These are phyloP conservation scores for Stenurella melanura DNA, from an alignment of 2,888 invertebrate genomes.

Conservation along the genomic window DNA sequence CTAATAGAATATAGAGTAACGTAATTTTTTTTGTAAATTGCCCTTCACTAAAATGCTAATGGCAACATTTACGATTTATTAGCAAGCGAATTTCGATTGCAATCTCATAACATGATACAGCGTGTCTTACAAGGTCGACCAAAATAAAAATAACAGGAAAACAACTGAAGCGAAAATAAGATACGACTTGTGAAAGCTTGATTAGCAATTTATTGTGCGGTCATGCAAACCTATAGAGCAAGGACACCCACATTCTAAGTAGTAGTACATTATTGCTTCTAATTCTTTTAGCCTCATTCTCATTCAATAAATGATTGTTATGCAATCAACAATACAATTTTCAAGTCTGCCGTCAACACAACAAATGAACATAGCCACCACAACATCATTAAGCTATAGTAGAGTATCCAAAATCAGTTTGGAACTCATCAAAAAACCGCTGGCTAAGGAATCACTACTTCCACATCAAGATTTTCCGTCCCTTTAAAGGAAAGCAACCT, in stretches of 20 bases:
- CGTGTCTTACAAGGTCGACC: slow-evolving; percentile 44
- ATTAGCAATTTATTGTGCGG: slow-evolving; percentile 35
- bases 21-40: neutral
- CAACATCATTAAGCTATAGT: no score
- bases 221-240: slow-evolving; percentile 52
- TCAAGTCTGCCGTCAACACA: no score
- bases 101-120: neutral
- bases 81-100: no score
- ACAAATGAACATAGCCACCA: no score
- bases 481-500: no score
- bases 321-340: slow-evolving; percentile 7
- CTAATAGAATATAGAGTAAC: no score
- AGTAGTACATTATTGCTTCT: slow-evolving; percentile 14
- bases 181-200: slow-evolving; percentile 43
- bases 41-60: no score
- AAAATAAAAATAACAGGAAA: slow-evolving; percentile 49
- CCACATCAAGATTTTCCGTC: no score
- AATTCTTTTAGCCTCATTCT: neutral
- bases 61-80: no score
- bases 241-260: slow-evolving; percentile 58
- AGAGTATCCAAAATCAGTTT: no score
- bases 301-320: neutral
- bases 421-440: no score
- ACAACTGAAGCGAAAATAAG: slow-evolving; percentile 48
- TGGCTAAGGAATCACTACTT: no score